Conservation (phyloP, 2,888 invertebrate species). For the Drepanosiphum platanoidis region DNA sequence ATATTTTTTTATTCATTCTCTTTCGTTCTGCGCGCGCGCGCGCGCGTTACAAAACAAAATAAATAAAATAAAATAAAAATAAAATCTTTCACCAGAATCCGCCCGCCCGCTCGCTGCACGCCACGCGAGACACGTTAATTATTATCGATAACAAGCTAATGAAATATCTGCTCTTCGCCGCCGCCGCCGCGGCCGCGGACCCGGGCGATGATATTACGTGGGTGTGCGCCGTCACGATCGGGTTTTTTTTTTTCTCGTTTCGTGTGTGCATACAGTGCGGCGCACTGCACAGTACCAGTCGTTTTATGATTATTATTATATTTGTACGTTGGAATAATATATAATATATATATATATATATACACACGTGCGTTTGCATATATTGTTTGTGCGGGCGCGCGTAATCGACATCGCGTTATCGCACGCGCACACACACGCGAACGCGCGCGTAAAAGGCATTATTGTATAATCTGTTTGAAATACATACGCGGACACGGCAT, state of each 20-base stretch:
- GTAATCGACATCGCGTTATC: constrained; percentile 46
- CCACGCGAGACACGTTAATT: constrained; percentile 59
- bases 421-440: background rate
- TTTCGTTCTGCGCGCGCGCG: background rate
- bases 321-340: constrained; percentile 17
- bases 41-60: constrained; percentile 11
- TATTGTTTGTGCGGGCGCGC: background rate
- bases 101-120: constrained; percentile 13
- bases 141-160: constrained; percentile 62
- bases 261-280: background rate
- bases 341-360: background rate
- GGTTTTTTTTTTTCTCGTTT: background rate
- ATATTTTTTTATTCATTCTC: background rate
- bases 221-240: constrained; percentile 57
- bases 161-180: constrained; percentile 45
- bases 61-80: too few relatives aligned
- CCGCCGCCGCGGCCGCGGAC: background rate
- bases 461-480: constrained; percentile 15
- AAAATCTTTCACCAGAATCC: constrained; percentile 52
- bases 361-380: background rate
- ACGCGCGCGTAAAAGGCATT: background rate
- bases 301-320: constrained; percentile 34
- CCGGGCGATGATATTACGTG: constrained; percentile 51
- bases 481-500: background rate
- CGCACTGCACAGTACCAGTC: background rate